A percentile compares a stretch with the other conserved stretches of the same genome.
Conservation (phyloP, 2,888 invertebrate genomes). For the Esperia sulphurella region DNA sequence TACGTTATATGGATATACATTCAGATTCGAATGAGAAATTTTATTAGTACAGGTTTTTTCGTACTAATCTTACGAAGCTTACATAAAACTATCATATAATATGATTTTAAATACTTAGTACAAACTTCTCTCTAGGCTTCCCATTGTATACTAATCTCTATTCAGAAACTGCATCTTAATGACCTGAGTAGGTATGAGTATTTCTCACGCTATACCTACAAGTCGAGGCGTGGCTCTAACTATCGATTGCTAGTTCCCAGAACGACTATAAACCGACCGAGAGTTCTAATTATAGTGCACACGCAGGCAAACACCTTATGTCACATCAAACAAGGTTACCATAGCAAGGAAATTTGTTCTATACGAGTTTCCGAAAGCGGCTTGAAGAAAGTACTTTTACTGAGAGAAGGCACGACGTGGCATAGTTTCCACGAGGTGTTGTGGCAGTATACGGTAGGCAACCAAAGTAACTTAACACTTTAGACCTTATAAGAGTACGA, state of each 20-base stretch:
- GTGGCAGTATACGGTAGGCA: slow-evolving; percentile 12
- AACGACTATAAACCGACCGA: slow-evolving; percentile 44
- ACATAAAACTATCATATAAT: too few relatives aligned
- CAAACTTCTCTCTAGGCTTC: not conserved
- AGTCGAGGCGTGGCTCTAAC: slow-evolving; percentile 26
- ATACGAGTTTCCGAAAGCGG: slow-evolving; percentile 75
- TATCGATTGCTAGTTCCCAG: slow-evolving; percentile 53
- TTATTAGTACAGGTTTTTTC: too few relatives aligned
- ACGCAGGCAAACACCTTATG: slow-evolving; percentile 57
- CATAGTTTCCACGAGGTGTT: slow-evolving; percentile 69
- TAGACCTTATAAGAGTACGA: too few relatives aligned
- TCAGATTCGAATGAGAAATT: too few relatives aligned
- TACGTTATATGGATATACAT: too few relatives aligned
- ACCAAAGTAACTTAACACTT: too few relatives aligned
- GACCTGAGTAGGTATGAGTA: not conserved
- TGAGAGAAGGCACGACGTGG: slow-evolving; percentile 63
- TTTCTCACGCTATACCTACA: slow-evolving; percentile 19
- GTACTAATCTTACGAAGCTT: too few relatives aligned
- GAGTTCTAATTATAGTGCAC: slow-evolving; percentile 61
- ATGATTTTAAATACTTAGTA: not conserved
- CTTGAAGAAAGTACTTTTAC: slow-evolving; percentile 78
- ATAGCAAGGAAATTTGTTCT: slow-evolving; percentile 63
- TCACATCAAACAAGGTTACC: slow-evolving; percentile 69
- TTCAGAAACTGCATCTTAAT: not conserved
- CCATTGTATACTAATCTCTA: not conserved